These are phyloP conservation scores for Synanthedon myopaeformis DNA, from an alignment of 2,888 invertebrate genomes.

Conservation along the genomic window DNA sequence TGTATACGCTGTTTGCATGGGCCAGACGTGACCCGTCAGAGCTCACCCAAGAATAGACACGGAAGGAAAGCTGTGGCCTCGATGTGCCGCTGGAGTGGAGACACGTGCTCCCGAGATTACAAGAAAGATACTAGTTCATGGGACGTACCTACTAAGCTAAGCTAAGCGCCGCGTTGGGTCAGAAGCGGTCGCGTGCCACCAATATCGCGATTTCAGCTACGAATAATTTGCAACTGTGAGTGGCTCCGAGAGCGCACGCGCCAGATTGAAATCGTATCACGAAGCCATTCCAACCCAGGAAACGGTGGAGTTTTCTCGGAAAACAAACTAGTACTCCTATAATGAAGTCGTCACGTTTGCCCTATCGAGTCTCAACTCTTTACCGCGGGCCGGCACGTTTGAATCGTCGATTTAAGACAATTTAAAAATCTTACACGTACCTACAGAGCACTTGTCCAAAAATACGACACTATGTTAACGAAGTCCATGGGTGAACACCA, in stretches of 20 bases:
- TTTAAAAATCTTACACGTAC: not conserved
- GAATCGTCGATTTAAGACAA: conserved; percentile 7
- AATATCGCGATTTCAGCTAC: conserved; percentile 29
- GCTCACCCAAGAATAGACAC: conserved; percentile 52
- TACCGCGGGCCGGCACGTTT: conserved; percentile 12
- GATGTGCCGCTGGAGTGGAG: conserved; percentile 37
- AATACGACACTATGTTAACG: too few relatives aligned
- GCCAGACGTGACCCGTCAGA: conserved; percentile 50
- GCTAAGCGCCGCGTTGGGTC: conserved; percentile 17
- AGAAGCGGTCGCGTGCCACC: conserved; percentile 34
- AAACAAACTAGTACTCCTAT: conserved; percentile 24
- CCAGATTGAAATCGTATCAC: conserved; percentile 46
- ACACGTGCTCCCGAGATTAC: conserved; percentile 39
- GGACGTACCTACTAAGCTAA: not conserved
- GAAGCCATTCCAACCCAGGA: conserved; percentile 34
- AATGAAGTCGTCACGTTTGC: conserved; percentile 37
- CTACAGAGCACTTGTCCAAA: not conserved
- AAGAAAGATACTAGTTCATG: conserved; percentile 17
- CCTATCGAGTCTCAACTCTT: conserved; percentile 10
- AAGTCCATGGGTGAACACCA: too few relatives aligned
- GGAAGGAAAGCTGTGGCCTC: conserved; percentile 61
- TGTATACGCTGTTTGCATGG: conserved; percentile 55
- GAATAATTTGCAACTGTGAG: conserved; percentile 40
- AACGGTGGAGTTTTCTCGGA: conserved; percentile 30
- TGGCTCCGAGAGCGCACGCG: conserved; percentile 32